Evolutionary conservation across 2,113 vertebrate genomes (phyloP), one percentile per base, ranked within the genome.

Genomic region (Cisticola juncidis): DNA sequence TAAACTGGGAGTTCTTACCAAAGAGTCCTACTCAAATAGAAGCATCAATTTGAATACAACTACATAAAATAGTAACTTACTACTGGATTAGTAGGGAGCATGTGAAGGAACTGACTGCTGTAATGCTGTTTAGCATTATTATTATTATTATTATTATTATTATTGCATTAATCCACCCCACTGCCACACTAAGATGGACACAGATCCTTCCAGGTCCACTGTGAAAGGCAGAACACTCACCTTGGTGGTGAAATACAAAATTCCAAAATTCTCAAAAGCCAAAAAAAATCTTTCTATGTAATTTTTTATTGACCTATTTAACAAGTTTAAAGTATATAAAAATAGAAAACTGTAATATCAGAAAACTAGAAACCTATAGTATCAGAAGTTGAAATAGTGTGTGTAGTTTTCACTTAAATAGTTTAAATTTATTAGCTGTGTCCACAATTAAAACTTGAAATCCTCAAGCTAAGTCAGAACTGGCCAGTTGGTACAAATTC

Each of bases 301-400:
- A 17, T 74, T 69, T 47, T 35, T 66, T 44, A 62, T 44, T 60
- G 29, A 50, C 79, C 14, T 68, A 36, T 24, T 70, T 44, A 33
- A 68, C 15, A 68, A 68, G 31, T 58, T 84, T 25, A 31, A 95
- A 88, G 24, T 51, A 73, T 28, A 73, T 20, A 78, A 90, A 94
- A 81, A 9, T 6, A 87, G 58, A 77, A 56, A 35, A 61, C 17
- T 7, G 0, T 16, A 61, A 3, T 9, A 86, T 18, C 36, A 84
- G 36, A 29, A 79, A 47, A 58, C 0, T 14, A 89, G 51, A 44
- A 47, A 47, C 54, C 9, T 8, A 6, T 9, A 61, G 35, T 24
- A 83, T 42, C 48, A 70, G 26, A 56, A 35, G 24, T 5, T 54
- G 33, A 84, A 93, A 60, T 7, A 7, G 15, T 64, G 38, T n/a